Evolutionary conservation across 2,113 vertebrate species (phyloP), one percentile per base, ranked within the genome.

Genomic region (Ptilonorhynchus violaceus): DNA sequence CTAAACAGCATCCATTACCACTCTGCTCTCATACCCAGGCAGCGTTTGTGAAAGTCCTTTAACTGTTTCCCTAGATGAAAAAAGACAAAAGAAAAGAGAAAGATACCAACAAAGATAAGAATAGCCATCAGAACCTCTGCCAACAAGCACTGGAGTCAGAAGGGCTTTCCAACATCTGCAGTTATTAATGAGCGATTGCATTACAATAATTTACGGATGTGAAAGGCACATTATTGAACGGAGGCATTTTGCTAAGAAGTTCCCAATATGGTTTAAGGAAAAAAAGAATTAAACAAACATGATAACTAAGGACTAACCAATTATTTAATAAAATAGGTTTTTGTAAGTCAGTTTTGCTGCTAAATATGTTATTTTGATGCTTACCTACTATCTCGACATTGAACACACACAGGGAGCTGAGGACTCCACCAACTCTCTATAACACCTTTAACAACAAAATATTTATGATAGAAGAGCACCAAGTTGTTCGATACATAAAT

Each of bases 41-140:
- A 70, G 39, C 3, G 0, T 69, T 63, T 60, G 7, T 11, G 49
- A 74, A 4, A 6, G 7, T 1, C 86, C 42, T 80, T 88, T 53
- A 79, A 79, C 47, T 5, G 5, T 4, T 69, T n/a, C 78, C 69
- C 88, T 44, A 13, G 7, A 56, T 50, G 2, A 16, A 62, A 37
- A 52, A 69, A 62, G 16, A 33, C 56, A 64, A 56, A 84, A 89
- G 50, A 69, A 62, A 79, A 77, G 31, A 58, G 22, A 67, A 63
- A 87, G 85, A 91, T 69, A 76, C 23, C 78, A 80, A 28, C 75
- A 90, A 80, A 93, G 95, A 95, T 93, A 94, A 97, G 73, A 31
- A 44, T 4, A 92, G 52, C 42, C 68, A 97, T 96, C 93, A 97
- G 96, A 96, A 95, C 72, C 44, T 75, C 73, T 93, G 91, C 95